phyloP scores from a whole-genome alignment of 2,797 vertebrate genomes.

The Geranospiza caerulescens region DNA sequence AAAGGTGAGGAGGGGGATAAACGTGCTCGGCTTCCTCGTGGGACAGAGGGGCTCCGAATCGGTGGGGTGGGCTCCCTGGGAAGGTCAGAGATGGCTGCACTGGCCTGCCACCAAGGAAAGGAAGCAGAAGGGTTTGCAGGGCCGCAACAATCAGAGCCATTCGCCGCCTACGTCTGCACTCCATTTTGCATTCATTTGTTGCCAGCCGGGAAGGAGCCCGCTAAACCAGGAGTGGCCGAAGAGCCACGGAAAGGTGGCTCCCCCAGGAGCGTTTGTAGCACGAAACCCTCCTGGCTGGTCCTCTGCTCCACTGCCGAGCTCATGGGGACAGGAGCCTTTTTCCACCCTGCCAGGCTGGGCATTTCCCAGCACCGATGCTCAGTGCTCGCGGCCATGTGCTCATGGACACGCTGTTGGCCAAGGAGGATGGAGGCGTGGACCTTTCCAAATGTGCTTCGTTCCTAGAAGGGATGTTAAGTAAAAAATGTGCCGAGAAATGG shows the following conservation, averaged over 20 bases:
- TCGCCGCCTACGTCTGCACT: fast-evolving
- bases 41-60: not conserved
- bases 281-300: fast-evolving
- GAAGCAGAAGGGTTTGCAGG: not conserved
- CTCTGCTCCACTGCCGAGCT: not conserved
- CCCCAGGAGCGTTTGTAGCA: fast-evolving
- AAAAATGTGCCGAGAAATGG: not conserved
- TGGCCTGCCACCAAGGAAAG: not conserved
- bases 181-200: not conserved
- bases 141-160: not conserved
- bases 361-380: not conserved
- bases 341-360: not conserved
- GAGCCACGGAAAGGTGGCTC: not conserved
- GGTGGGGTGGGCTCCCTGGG: not conserved
- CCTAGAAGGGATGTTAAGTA: not conserved
- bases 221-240: not conserved
- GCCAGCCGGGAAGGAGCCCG: not conserved
- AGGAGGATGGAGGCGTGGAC: not conserved
- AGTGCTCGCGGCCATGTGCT: fast-evolving
- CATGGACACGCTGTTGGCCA: not conserved
- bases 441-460: not conserved
- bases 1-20: not conserved
- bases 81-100: not conserved
- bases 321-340: fast-evolving
- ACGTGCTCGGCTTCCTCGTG: fast-evolving